phyloP scores from a whole-genome alignment of 2,113 vertebrate species.

The Orthochromis malagaraziensis region DNA sequence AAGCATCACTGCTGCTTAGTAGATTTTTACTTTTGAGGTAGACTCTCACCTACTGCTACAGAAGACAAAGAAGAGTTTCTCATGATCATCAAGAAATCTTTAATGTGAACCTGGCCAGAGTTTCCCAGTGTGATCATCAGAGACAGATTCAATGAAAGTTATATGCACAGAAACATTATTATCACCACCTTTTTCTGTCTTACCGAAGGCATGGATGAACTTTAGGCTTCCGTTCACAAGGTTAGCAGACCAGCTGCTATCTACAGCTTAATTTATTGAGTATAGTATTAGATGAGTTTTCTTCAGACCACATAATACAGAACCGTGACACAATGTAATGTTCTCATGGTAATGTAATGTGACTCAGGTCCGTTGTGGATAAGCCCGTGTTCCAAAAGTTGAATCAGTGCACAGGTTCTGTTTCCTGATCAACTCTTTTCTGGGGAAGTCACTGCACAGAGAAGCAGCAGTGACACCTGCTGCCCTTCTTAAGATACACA shows the following conservation, averaged over 20 bases:
- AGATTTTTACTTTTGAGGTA: background rate
- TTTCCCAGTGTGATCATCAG: background rate
- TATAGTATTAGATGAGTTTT: background rate
- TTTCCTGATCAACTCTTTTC: background rate
- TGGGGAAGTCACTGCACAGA: background rate
- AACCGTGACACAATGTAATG: background rate
- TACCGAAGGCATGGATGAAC: background rate
- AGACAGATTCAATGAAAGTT: rapidly evolving
- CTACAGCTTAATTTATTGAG: background rate
- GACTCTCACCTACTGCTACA: background rate
- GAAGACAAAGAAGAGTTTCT: background rate
- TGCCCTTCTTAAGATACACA: background rate
- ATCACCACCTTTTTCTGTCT: background rate
- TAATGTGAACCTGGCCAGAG: background rate
- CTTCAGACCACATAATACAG: background rate
- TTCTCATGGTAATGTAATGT: background rate
- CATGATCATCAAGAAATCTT: background rate
- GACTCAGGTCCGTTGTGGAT: background rate
- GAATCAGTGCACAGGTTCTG: background rate
- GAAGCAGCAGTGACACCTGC: background rate
- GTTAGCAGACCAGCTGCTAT: background rate
- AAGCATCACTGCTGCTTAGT: background rate
- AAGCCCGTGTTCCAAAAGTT: background rate
- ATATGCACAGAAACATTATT: background rate
- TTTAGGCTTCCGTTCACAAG: background rate